Evolutionary conservation across 2,113 vertebrate species (phyloP).

Genomic region (Oriolus oriolus): DNA sequence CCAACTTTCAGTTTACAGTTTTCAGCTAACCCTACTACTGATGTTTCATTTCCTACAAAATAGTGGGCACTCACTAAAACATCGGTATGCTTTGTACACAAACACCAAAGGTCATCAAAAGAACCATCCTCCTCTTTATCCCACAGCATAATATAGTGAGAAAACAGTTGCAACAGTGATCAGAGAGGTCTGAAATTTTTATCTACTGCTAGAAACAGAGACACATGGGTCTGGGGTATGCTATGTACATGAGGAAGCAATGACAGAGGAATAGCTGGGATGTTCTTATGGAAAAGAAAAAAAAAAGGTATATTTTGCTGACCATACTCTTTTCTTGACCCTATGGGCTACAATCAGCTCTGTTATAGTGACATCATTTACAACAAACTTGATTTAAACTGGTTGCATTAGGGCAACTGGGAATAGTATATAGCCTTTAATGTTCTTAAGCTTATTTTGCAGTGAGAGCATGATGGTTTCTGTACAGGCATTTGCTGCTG

Average conservation of each 20-base stretch:
- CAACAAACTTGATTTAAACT: slow-evolving; percentile 14
- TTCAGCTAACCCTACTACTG: not conserved
- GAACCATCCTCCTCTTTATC: not conserved
- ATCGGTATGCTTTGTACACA: not conserved
- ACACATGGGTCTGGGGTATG: not conserved
- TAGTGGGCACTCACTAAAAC: not conserved
- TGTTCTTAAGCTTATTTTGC: slow-evolving; percentile 18
- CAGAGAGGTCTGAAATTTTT: not conserved
- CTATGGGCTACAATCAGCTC: not conserved
- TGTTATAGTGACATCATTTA: not conserved
- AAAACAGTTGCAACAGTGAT: not conserved
- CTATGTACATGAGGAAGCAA: not conserved
- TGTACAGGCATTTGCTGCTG: slow-evolving; percentile 18
- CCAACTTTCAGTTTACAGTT: not conserved
- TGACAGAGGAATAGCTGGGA: not conserved
- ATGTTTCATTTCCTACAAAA: not conserved
- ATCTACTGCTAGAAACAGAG: not conserved
- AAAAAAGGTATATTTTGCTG: not conserved
- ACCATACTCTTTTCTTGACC: not conserved
- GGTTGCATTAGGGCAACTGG: not conserved
- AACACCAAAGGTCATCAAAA: not conserved
- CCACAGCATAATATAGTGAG: not conserved
- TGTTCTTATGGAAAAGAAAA: not conserved
- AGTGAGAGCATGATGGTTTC: slow-evolving; percentile 4
- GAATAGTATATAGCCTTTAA: not conserved